phyloP scores from a whole-genome alignment of 1,140 invertebrate species.

The Rhopalosiphum maidis region DNA sequence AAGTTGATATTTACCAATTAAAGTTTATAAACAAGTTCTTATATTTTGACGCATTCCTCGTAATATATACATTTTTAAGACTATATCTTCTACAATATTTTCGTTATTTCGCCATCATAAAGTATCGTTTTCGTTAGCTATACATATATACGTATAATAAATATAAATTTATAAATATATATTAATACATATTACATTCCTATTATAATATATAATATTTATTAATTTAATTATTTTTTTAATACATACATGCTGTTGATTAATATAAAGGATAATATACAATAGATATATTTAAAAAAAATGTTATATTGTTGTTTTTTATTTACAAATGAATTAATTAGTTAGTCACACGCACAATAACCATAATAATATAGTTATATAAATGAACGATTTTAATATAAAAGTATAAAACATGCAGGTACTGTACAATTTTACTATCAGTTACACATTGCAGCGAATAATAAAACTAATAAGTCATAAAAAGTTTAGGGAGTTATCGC shows the following conservation, averaged over 20 bases:
- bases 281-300: neutral
- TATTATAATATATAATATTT: neutral
- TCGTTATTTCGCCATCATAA: neutral
- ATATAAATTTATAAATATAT: no score
- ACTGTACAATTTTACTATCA: neutral
- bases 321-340: neutral
- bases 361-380: neutral
- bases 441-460: neutral
- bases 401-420: neutral
- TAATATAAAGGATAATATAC: neutral
- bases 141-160: neutral
- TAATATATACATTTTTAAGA: neutral
- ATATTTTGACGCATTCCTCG: neutral
- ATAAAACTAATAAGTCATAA: neutral
- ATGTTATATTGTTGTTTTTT: neutral
- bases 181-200: no score
- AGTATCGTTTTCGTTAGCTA: neutral
- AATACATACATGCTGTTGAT: neutral
- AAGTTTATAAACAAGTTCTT: constrained; percentile 18
- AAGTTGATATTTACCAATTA: constrained; percentile 18
- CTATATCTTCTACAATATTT: neutral
- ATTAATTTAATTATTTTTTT: neutral
- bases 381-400: neutral
- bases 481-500: neutral
- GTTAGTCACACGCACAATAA: neutral